Conservation (phyloP, 1,140 invertebrate species). For the Drosophila novamexicana region DNA sequence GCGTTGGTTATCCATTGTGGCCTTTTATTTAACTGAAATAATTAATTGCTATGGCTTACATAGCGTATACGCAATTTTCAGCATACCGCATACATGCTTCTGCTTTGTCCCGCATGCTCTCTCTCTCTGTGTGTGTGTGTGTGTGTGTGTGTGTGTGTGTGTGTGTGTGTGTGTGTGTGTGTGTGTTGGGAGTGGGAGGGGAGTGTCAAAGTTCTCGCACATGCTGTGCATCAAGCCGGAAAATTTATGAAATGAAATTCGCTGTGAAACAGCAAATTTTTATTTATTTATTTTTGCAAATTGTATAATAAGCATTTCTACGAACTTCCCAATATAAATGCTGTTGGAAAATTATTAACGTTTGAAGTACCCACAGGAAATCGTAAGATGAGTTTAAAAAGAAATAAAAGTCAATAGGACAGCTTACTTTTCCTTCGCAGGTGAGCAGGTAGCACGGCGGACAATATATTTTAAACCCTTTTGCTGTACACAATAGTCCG, state of each 20-base stretch:
- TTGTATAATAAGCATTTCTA: conserved; percentile 25
- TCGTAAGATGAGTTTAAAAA: neutral
- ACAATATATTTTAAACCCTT: conserved; percentile 11
- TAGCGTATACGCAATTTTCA: conserved; percentile 40
- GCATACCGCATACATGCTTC: neutral
- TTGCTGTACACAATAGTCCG: neutral
- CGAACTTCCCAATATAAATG: conserved; percentile 11
- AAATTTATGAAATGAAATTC: conserved; percentile 50
- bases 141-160: neutral
- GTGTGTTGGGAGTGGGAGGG: neutral
- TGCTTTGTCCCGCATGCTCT: neutral
- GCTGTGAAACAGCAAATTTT: conserved; percentile 1
- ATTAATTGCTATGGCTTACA: conserved; percentile 53
- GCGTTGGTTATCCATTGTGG: conserved; percentile 41
- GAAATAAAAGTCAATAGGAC: neutral
- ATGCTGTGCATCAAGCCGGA: conserved; percentile 36
- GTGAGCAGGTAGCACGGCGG: neutral
- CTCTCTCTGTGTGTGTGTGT: neutral
- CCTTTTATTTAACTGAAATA: conserved; percentile 45
- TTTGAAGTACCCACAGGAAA: no score
- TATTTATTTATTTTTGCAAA: conserved; percentile 6
- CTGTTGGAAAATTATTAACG: neutral
- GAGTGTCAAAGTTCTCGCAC: conserved; percentile 19
- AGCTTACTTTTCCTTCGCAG: neutral
- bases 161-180: neutral